A percentile compares a stretch with the other conserved stretches of the same genome.
These are phyloP conservation scores for Nyctibius grandis DNA, from an alignment of 2,797 vertebrate species.

Conservation along the genomic window DNA sequence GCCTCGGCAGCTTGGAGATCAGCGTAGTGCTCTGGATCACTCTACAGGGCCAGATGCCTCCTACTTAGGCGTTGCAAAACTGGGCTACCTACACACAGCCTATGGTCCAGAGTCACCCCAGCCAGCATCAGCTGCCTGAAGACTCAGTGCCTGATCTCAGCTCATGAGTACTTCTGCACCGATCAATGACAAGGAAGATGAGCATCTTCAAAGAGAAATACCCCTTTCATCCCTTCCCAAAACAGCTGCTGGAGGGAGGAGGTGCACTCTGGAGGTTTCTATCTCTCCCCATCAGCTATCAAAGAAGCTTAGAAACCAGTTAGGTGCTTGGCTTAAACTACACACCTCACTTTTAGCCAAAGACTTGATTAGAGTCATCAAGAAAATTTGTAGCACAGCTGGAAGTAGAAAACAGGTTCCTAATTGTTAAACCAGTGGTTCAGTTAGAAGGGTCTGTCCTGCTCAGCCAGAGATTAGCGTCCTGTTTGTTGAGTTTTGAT, in stretches of 20 bases:
- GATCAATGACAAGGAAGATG: neutral
- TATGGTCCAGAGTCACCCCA: neutral
- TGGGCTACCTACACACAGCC: neutral
- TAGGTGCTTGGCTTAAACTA: neutral
- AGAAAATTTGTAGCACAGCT: neutral
- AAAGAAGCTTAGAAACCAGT: neutral
- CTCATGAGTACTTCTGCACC: neutral
- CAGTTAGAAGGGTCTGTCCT: neutral
- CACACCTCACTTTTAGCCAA: neutral
- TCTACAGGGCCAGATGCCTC: neutral
- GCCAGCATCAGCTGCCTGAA: neutral
- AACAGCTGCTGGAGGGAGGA: neutral
- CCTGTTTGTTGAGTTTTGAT: neutral
- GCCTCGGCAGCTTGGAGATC: neutral
- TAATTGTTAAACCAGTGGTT: neutral
- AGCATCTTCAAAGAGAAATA: neutral
- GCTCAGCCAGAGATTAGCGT: neutral
- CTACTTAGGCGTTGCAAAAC: neutral
- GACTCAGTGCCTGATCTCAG: neutral
- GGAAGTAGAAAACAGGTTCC: neutral
- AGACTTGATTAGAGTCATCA: neutral
- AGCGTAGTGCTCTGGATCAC: accelerated
- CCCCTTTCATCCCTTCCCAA: neutral
- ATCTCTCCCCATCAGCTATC: neutral
- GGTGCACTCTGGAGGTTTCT: neutral